These are phyloP conservation scores for Pinna nobilis DNA, from an alignment of 1,140 invertebrate genomes.

Conservation along the genomic window DNA sequence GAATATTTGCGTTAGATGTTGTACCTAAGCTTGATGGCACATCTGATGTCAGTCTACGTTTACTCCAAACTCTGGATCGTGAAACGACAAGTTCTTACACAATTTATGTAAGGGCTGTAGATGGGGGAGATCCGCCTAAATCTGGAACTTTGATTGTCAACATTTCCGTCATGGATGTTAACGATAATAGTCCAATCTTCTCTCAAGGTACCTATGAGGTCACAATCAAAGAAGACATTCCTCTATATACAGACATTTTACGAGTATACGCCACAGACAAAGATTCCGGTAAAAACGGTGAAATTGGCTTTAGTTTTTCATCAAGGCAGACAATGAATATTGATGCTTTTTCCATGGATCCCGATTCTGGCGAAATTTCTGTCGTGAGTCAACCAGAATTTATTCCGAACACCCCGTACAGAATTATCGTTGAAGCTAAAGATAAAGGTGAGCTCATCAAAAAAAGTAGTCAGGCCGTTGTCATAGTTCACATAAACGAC, in stretches of 20 bases:
- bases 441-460: slow-evolving; percentile 53
- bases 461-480: slow-evolving; percentile 43
- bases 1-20: slow-evolving; percentile 51
- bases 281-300: slow-evolving; percentile 67
- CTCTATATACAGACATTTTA: slow-evolving; percentile 48
- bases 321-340: slow-evolving; percentile 92
- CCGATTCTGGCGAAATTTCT: slow-evolving; percentile 58
- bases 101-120: slow-evolving; percentile 56
- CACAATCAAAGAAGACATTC: slow-evolving; percentile 80
- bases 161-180: slow-evolving; percentile 78
- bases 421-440: slow-evolving; percentile 56
- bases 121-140: slow-evolving; percentile 60
- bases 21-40: slow-evolving; percentile 52
- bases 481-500: slow-evolving; percentile 61
- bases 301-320: slow-evolving; percentile 80
- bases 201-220: slow-evolving; percentile 74
- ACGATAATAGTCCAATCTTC: slow-evolving; percentile 68
- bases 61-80: slow-evolving; percentile 55
- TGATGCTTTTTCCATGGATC: slow-evolving; percentile 88
- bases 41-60: slow-evolving; percentile 55
- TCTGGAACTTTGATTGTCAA: slow-evolving; percentile 57
- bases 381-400: slow-evolving; percentile 82
- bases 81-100: slow-evolving; percentile 59
- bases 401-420: slow-evolving; percentile 77
- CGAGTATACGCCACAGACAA: slow-evolving; percentile 58